These are phyloP conservation scores for Boloria euphrosyne DNA, from an alignment of 2,888 invertebrate species.

Conservation along the genomic window DNA sequence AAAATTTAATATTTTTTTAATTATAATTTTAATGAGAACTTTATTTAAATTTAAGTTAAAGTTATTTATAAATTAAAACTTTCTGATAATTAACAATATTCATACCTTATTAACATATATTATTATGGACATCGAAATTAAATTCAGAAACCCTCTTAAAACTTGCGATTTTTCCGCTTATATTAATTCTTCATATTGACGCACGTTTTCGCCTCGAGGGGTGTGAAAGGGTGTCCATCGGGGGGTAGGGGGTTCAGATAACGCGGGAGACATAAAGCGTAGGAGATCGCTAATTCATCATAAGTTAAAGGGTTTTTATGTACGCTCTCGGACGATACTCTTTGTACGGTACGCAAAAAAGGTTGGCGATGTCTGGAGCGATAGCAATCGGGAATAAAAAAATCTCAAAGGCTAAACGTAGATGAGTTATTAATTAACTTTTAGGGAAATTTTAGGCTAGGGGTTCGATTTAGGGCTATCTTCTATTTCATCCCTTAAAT, in stretches of 20 bases:
- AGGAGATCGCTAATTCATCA: constrained; percentile 83
- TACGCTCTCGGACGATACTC: constrained; percentile 64
- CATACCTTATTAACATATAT: constrained; percentile 16
- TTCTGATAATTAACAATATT: constrained; percentile 19
- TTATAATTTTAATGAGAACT: constrained; percentile 3
- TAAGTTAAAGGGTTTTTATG: constrained; percentile 83
- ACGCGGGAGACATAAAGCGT: constrained; percentile 79
- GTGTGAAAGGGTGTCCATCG: constrained; percentile 47
- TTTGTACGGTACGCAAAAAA: constrained; percentile 74
- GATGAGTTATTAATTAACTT: constrained; percentile 72
- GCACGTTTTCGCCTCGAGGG: constrained; percentile 52
- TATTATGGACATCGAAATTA: constrained; percentile 13
- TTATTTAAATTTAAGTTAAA: constrained; percentile 12
- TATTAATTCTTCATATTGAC: constrained; percentile 80
- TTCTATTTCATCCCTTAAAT: constrained; percentile 10
- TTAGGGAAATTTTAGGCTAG: constrained; percentile 54
- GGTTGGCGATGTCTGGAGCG: constrained; percentile 63
- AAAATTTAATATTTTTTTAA: constrained; percentile 1
- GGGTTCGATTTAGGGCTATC: constrained; percentile 10
- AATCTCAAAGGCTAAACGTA: constrained; percentile 64
- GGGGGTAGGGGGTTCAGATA: constrained; percentile 59
- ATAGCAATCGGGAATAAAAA: constrained; percentile 57
- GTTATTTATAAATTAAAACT: constrained; percentile 9
- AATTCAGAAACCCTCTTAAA: constrained; percentile 32
- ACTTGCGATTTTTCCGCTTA: constrained; percentile 69